Evolutionary conservation across 2,888 invertebrate genomes (phyloP).

Genomic region (Coenonympha glycerion): DNA sequence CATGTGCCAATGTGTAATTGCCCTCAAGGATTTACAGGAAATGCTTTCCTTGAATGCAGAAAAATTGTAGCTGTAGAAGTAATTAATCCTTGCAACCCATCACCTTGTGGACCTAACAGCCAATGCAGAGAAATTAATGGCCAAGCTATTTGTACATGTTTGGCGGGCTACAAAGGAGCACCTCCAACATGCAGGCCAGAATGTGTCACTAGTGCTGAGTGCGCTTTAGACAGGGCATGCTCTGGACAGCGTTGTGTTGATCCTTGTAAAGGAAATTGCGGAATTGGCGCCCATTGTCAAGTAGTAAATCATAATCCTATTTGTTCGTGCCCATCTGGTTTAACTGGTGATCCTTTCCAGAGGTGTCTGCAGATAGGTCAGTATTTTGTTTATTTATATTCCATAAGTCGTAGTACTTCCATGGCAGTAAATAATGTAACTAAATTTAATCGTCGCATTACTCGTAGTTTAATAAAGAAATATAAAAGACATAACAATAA

Average conservation of each 20-base stretch:
- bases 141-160: constrained; percentile 82
- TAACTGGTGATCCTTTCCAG: constrained; percentile 83
- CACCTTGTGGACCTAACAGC: constrained; percentile 84
- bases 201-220: constrained; percentile 82
- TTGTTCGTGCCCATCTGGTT: constrained; percentile 79
- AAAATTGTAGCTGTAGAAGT: constrained; percentile 51
- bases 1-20: constrained; percentile 78
- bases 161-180: constrained; percentile 80
- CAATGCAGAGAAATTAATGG: constrained; percentile 81
- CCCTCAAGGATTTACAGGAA: constrained; percentile 78
- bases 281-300: constrained; percentile 80
- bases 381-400: background rate
- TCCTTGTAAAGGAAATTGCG: constrained; percentile 85
- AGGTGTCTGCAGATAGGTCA: constrained; percentile 79
- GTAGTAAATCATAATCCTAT: constrained; percentile 85
- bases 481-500: too few relatives aligned
- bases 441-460: background rate
- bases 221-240: constrained; percentile 80
- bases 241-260: constrained; percentile 82
- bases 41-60: constrained; percentile 80
- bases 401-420: too few relatives aligned
- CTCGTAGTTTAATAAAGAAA: background rate
- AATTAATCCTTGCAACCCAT: constrained; percentile 80
- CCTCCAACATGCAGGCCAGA: constrained; percentile 84
- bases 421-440: too few relatives aligned